Conservation (phyloP, 1,140 invertebrate species). For the Neodiprion pinetum region DNA sequence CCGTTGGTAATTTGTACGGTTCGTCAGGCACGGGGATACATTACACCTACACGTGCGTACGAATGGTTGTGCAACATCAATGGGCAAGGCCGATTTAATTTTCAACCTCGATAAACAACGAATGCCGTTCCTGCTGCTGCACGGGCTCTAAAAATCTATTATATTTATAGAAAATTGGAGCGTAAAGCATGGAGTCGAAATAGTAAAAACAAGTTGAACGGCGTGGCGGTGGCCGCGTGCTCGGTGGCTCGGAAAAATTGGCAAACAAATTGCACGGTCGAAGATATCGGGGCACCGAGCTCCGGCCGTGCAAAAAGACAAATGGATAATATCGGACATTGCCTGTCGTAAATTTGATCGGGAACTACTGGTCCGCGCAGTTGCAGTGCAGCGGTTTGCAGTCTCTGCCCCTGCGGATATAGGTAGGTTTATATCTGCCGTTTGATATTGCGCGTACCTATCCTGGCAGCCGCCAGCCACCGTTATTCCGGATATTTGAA, state of each 20-base stretch:
- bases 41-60: too few relatives aligned
- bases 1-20: too few relatives aligned
- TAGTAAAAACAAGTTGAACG: too few relatives aligned
- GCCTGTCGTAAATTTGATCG: neutral
- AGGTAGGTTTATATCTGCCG: neutral
- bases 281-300: neutral
- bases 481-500: neutral
- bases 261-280: neutral
- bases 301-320: neutral
- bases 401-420: neutral
- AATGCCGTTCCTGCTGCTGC: too few relatives aligned
- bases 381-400: neutral
- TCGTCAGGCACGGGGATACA: too few relatives aligned
- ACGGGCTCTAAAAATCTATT: neutral
- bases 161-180: too few relatives aligned
- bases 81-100: neutral
- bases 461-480: conserved; percentile 3
- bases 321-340: conserved; percentile 3
- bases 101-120: neutral
- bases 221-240: neutral
- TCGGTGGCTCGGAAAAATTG: conserved; percentile 7
- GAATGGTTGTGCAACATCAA: too few relatives aligned
- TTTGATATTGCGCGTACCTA: neutral
- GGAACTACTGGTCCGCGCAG: conserved; percentile 2
- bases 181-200: too few relatives aligned